Conservation (phyloP, 1,140 invertebrate genomes). For the Magallana ariakensis region DNA sequence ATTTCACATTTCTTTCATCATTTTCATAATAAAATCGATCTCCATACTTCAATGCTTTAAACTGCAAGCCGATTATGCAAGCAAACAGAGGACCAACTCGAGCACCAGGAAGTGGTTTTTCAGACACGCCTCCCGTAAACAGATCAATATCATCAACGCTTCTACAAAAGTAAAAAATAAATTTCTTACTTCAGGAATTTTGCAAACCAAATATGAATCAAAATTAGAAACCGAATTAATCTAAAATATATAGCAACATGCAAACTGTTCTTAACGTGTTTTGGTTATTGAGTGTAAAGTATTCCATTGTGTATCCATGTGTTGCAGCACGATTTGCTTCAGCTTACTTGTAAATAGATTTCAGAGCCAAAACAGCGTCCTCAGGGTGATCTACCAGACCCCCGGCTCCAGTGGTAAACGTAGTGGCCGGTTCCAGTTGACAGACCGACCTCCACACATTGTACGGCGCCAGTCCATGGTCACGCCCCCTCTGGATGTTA, state of each 20-base stretch:
- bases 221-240: too few relatives aligned
- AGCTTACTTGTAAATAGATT: slow-evolving; percentile 91
- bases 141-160: slow-evolving; percentile 55
- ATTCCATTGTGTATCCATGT: too few relatives aligned
- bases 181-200: too few relatives aligned
- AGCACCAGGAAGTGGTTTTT: slow-evolving; percentile 90
- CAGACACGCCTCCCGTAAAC: slow-evolving; percentile 86
- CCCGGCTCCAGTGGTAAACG: slow-evolving; percentile 86
- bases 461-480: slow-evolving; percentile 95
- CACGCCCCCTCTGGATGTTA: slow-evolving; percentile 95
- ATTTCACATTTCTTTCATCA: slow-evolving; percentile 38
- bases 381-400: slow-evolving; percentile 86
- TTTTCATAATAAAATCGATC: slow-evolving; percentile 98
- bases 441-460: slow-evolving; percentile 91
- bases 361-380: slow-evolving; percentile 85
- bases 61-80: slow-evolving; percentile 96
- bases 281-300: too few relatives aligned
- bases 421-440: slow-evolving; percentile 87
- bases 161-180: slow-evolving; percentile 40
- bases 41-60: slow-evolving; percentile 91
- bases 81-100: slow-evolving; percentile 96
- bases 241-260: too few relatives aligned
- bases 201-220: too few relatives aligned
- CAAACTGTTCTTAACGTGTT: too few relatives aligned
- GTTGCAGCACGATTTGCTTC: too few relatives aligned